phyloP scores from a whole-genome alignment of 2,113 vertebrate genomes.

The Alexandromys fortis region DNA sequence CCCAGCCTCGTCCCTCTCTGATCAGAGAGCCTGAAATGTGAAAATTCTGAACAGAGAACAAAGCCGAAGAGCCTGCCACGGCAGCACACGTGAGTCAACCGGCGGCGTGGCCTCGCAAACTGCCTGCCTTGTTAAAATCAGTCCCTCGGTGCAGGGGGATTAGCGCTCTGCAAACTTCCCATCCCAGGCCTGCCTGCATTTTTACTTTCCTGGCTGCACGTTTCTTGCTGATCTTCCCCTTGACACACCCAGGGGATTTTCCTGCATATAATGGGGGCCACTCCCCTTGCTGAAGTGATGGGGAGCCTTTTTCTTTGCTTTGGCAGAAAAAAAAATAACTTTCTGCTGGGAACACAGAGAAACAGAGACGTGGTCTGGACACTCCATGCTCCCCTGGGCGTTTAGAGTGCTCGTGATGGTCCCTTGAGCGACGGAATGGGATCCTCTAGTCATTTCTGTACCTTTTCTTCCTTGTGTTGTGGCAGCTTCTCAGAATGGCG shows the following conservation, averaged over 20 bases:
- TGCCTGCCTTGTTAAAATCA: conserved; percentile 79
- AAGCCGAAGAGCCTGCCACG: conserved; percentile 65
- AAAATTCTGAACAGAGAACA: conserved; percentile 69
- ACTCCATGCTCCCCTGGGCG: background rate
- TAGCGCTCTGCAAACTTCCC: conserved; percentile 75
- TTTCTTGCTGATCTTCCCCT: conserved; percentile 63
- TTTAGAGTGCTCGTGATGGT: background rate
- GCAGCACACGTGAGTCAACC: conserved; percentile 59
- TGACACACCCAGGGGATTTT: conserved; percentile 54
- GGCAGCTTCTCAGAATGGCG: background rate
- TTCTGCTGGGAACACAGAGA: conserved; percentile 37
- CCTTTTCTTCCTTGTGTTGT: conserved; percentile 1
- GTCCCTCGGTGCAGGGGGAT: conserved; percentile 76
- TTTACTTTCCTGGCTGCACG: conserved; percentile 52
- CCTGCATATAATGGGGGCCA: conserved; percentile 58
- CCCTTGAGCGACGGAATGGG: background rate
- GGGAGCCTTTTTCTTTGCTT: conserved; percentile 52
- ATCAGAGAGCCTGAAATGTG: conserved; percentile 61
- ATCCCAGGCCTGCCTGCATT: conserved; percentile 73
- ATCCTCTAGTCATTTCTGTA: background rate
- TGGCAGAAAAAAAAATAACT: conserved; percentile 59
- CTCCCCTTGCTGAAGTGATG: conserved; percentile 58
- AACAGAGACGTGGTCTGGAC: background rate
- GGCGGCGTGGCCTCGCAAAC: conserved; percentile 38
- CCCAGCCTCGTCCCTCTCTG: conserved; percentile 32